Conservation (phyloP, 2,888 invertebrate genomes). For the Gortyna flavago region DNA sequence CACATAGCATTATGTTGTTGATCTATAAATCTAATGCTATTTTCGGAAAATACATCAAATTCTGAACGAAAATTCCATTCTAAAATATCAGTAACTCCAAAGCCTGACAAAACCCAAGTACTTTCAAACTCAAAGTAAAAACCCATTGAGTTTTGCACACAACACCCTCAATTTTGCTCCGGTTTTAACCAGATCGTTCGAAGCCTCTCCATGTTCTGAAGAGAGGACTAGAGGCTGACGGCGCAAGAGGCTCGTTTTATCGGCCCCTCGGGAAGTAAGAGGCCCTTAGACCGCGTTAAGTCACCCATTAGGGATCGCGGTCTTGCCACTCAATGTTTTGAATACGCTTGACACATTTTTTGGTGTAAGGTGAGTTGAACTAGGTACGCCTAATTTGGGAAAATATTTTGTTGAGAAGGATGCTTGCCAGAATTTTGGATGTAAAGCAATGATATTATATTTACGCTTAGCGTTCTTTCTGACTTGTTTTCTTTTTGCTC, state of each 20-base stretch:
- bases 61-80: not conserved
- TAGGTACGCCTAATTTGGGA: conserved; percentile 32
- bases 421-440: conserved; percentile 11
- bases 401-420: conserved; percentile 21
- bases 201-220: conserved; percentile 62
- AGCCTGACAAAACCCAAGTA: conserved; percentile 23
- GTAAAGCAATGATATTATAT: not conserved
- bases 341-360: conserved; percentile 69
- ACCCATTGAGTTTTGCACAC: conserved; percentile 57
- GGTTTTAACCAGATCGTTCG: conserved; percentile 65
- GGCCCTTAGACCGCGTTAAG: conserved; percentile 66
- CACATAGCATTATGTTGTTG: not conserved
- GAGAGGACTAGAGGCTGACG: conserved; percentile 66
- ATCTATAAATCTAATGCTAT: not conserved
- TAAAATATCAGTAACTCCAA: conserved; percentile 23
- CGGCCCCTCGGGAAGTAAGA: conserved; percentile 57
- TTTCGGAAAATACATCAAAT: not conserved
- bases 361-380: conserved; percentile 42
- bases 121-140: conserved; percentile 40
- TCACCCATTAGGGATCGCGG: conserved; percentile 67
- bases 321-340: conserved; percentile 61
- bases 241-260: conserved; percentile 68
- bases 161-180: conserved; percentile 61
- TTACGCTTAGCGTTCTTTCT: no score
- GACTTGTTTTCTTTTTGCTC: not conserved